Evolutionary conservation across 2,113 vertebrate genomes (phyloP), one percentile per base, ranked within the genome.

Genomic region (Lagenorhynchus albirostris): DNA sequence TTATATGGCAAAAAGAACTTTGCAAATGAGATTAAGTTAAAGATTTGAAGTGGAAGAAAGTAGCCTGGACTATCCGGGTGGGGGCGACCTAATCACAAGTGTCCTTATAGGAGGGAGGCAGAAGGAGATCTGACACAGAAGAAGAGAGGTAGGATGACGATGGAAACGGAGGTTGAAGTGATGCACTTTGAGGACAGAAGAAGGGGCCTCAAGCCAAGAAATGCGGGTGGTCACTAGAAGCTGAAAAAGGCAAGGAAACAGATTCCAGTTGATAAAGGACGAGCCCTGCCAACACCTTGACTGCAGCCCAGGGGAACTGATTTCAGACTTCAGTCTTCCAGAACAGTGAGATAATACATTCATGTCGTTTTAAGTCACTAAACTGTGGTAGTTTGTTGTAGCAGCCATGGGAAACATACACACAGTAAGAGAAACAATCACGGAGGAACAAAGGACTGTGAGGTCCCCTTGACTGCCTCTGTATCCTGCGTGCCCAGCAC

Each of bases 171-270:
- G 60, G 38, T 0, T 9, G 4, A 29, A 71, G 26, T 0, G 18
- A 36, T 4, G 6, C 1, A 1, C 67, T 33, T 4, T 25, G 55
- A 50, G 44, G 65, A 18, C 0, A 9, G 29, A 89, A 33, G 58
- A 80, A 63, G 17, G 3, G 20, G n/a, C 31, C 80, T 53, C 9
- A 6, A 36, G 60, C 23, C 53, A 15, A 60, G 82, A 67, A 29
- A 15, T 3, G 44, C 1, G 18, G 58, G 38, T 2, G 26, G 38
- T 15, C n/a, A 29, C 12, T 0, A 36, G 29, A 65, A 38, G 26
- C 14, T 44, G 7, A 50, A 63, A 89, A 70, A 8, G 25, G 25
- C 23, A 62, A 79, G 31, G 29, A 71, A 58, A 47, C 10, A 25
- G 62, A 55, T 7, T 58, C 29, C 86, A 77, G 74, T 17, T 50